These are phyloP conservation scores for Chionis minor DNA, from an alignment of 2,113 vertebrate genomes.

Conservation along the genomic window DNA sequence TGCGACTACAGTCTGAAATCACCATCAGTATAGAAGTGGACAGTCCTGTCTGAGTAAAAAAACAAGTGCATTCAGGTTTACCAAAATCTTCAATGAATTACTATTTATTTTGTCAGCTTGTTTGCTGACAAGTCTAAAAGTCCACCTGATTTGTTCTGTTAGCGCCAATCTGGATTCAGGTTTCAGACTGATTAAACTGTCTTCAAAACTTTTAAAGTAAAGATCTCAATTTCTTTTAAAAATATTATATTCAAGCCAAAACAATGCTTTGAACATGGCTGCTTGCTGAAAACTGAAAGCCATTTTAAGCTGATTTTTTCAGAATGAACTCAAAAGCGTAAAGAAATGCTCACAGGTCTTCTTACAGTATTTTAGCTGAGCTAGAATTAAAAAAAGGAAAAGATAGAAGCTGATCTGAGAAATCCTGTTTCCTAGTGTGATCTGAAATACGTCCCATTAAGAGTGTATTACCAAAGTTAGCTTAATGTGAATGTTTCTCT, in stretches of 20 bases:
- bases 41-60: neutral
- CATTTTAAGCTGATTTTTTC: neutral
- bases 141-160: neutral
- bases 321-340: neutral
- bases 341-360: neutral
- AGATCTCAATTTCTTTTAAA: neutral
- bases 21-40: neutral
- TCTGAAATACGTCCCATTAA: neutral
- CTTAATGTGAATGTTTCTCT: slow-evolving; percentile 14
- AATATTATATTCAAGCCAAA: neutral
- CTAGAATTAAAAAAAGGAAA: slow-evolving; percentile 37
- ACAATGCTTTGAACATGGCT: neutral
- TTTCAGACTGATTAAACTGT: neutral
- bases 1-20: neutral
- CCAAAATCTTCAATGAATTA: neutral
- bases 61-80: neutral
- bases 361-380: neutral
- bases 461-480: neutral
- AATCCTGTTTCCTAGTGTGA: slow-evolving; percentile 33
- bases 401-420: slow-evolving; percentile 10
- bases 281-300: neutral
- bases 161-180: neutral
- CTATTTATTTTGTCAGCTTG: neutral
- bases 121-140: neutral
- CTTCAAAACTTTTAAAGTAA: neutral